Conservation (phyloP, 1,140 invertebrate genomes). For the Drosophila jambulina region DNA sequence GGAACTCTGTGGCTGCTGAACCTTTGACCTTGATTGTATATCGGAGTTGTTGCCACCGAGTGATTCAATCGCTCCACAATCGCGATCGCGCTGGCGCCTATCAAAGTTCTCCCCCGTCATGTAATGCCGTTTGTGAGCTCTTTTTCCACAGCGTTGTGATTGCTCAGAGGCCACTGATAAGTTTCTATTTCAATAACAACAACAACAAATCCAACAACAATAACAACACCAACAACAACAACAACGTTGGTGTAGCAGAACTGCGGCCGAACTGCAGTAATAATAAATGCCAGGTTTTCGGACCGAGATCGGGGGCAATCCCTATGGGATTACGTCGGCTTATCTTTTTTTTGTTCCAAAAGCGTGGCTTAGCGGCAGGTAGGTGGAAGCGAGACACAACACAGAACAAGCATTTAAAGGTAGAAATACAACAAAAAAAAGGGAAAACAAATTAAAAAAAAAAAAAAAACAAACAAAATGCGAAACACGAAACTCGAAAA, state of each 20-base stretch:
- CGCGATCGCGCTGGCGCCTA: slow-evolving; percentile 32
- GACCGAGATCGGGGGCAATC: slow-evolving; percentile 24
- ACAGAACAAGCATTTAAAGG: slow-evolving; percentile 21
- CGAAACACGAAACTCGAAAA: slow-evolving; percentile 9
- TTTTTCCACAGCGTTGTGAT: slow-evolving; percentile 14
- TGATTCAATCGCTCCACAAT: slow-evolving; percentile 31
- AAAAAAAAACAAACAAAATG: slow-evolving; percentile 1
- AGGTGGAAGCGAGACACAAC: slow-evolving; percentile 10
- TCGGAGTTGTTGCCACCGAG: slow-evolving; percentile 23
- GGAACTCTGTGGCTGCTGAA: slow-evolving; percentile 1
- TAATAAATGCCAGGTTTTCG: slow-evolving; percentile 17
- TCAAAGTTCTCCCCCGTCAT: slow-evolving; percentile 26
- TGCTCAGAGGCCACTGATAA: slow-evolving; percentile 33
- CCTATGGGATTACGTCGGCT: slow-evolving; percentile 29
- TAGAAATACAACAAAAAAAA: slow-evolving; percentile 5
- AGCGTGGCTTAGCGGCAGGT: slow-evolving; percentile 33
- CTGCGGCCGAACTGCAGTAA: background rate
- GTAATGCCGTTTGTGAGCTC: slow-evolving; percentile 31
- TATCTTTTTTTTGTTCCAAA: slow-evolving; percentile 33
- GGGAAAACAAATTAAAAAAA: background rate
- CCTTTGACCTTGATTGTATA: slow-evolving; percentile 37
- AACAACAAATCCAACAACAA: background rate
- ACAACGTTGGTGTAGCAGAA: background rate
- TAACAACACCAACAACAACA: background rate
- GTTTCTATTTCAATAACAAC: slow-evolving; percentile 25